These are phyloP conservation scores for Takifugu ocellatus DNA, from an alignment of 2,797 vertebrate genomes.

Conservation along the genomic window DNA sequence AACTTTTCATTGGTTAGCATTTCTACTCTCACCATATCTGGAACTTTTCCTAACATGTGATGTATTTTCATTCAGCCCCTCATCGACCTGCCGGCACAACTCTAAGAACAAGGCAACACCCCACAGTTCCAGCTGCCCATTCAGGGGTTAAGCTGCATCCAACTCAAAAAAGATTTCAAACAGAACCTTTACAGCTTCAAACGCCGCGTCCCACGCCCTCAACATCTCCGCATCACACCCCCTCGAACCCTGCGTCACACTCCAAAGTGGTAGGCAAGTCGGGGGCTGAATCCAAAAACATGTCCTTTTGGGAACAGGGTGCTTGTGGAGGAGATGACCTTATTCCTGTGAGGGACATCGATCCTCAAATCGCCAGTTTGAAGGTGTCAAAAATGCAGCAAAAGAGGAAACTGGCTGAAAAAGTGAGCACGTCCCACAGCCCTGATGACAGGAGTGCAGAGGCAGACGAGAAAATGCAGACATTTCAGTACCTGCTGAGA, in stretches of 20 bases:
- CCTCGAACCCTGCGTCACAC: not conserved
- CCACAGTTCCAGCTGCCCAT: conserved; percentile 23
- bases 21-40: no score
- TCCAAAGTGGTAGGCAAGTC: not conserved
- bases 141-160: conserved; percentile 31
- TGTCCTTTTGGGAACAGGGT: rapidly evolving
- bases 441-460: conserved; percentile 6
- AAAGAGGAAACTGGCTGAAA: not conserved
- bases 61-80: conserved; percentile 33
- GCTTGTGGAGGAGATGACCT: conserved; percentile 25
- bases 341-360: conserved; percentile 64
- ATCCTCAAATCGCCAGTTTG: not conserved
- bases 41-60: no score
- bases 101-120: conserved; percentile 12
- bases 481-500: conserved; percentile 76
- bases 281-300: not conserved
- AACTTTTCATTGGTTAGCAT: no score
- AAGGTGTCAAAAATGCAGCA: not conserved
- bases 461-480: conserved; percentile 66
- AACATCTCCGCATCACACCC: not conserved
- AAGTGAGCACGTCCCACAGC: not conserved
- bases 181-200: not conserved
- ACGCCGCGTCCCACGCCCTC: rapidly evolving
- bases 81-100: conserved; percentile 15
- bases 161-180: not conserved